Base-by-base conservation (phyloP, 1,140 invertebrate species). In the Yoshiicerus persimilis region DNA sequence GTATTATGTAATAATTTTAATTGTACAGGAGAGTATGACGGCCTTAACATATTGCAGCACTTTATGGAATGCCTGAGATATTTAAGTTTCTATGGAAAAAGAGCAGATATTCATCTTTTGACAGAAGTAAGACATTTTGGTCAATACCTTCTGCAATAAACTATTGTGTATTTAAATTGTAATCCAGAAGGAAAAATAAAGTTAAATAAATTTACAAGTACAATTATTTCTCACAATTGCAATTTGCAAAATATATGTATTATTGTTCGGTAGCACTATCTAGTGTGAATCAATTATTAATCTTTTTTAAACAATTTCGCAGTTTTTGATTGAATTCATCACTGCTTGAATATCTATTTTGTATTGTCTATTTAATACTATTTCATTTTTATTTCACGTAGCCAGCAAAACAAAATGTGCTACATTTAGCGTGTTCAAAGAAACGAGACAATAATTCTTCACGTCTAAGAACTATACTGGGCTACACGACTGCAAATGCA, bases 1-100 rank as follows among this genome's bases (percentile, higher is more conserved):
- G 39, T 3, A 41, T 10, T 41, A 11, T 20, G n/a, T 20, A 23
- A 62, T 62, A 23, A 62, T 20, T 25, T 62, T 23, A 6, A 20
- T 62, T 25, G 10, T 86, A 32, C 66, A 90, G 87, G 87, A 90
- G 23, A 84, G 86, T 23, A 30, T 77, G 4, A 86, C 86, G 10
- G 96, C 96, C 30, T 94, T 99, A n/a, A 34, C 97, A 99, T 93
- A 96, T 98, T 92, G 97, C 98, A 23, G 96, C 97, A 34, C 96
- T 97, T 95, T 96, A 97, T 92, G 97, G 97, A 32, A 95, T 97
- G 91, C 98, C 99, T 93, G 98, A 99, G 92, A 97, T 98, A 85
- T 96, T 99, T 92, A 97, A 98, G 92, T 93, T 98, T 36, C 94
- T 16, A 93, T 99, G 66, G 95, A 95, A 47, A 97, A 92, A 96